Conservation (phyloP, 2,113 vertebrate species). For the Camelus bactrianus region DNA sequence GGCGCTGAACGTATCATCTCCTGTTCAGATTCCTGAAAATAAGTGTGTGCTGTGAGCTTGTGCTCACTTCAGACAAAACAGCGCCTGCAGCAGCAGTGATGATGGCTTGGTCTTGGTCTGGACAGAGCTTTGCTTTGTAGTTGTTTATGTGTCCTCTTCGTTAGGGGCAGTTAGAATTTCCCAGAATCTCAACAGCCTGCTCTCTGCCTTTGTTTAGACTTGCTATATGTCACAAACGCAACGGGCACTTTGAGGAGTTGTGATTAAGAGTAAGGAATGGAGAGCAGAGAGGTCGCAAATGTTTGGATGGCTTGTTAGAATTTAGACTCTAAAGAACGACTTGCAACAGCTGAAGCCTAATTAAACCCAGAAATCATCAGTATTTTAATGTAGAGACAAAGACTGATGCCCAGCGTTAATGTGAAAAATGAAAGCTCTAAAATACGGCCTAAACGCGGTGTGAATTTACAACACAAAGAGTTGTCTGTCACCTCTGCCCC, state of each 20-base stretch:
- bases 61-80: not conserved
- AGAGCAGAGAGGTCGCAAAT: constrained; percentile 52
- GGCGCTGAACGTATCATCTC: not conserved
- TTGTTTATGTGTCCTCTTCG: constrained; percentile 49
- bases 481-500: not conserved
- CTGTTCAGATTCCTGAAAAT: not conserved
- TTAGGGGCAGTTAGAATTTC: constrained; percentile 60
- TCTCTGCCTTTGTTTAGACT: constrained; percentile 66
- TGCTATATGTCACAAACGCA: constrained; percentile 30
- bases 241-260: constrained; percentile 36
- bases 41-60: not conserved
- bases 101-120: not conserved
- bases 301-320: constrained; percentile 32
- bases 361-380: constrained; percentile 20
- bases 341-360: not conserved
- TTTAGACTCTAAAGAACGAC: constrained; percentile 53
- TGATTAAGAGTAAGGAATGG: constrained; percentile 64
- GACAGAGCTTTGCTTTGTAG: not conserved
- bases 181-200: constrained; percentile 26
- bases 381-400: constrained; percentile 45
- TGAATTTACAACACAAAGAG: not conserved
- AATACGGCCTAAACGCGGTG: not conserved
- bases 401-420: constrained; percentile 18
- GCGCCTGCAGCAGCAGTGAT: not conserved
- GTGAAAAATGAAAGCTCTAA: constrained; percentile 16